Conservation (phyloP, 1,140 invertebrate genomes). For the Drosophila kanapiae region DNA sequence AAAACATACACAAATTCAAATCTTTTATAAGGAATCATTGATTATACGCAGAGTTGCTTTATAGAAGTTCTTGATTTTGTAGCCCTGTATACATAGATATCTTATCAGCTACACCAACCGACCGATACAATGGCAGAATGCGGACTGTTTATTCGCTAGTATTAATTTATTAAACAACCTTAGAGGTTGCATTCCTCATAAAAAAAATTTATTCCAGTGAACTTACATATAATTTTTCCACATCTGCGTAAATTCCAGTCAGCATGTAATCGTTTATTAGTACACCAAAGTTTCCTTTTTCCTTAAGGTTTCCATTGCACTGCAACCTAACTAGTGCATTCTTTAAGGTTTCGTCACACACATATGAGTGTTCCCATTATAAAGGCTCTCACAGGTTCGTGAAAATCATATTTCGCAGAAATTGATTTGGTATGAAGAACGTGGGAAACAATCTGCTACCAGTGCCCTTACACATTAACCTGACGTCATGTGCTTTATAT, state of each 20-base stretch:
- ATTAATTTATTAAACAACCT: conserved; percentile 61
- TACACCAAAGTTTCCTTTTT: background rate
- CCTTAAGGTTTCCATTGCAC: background rate
- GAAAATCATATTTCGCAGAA: background rate
- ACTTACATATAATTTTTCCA: background rate
- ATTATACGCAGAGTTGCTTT: background rate
- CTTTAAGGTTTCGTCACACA: conserved; percentile 34
- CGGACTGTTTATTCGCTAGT: conserved; percentile 54
- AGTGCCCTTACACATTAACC: conserved; percentile 18
- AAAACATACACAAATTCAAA: too few species aligned
- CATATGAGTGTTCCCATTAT: background rate
- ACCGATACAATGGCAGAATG: conserved; percentile 29
- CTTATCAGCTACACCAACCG: conserved; percentile 54
- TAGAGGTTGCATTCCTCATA: conserved; percentile 50
- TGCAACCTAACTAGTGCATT: conserved; percentile 32
- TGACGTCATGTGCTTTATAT: conserved; percentile 52
- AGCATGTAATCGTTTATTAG: background rate
- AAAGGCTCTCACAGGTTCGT: background rate
- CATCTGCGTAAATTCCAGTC: conserved; percentile 12
- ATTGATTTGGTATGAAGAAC: conserved; percentile 11
- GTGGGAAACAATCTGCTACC: conserved; percentile 18
- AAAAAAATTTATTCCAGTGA: conserved; percentile 5
- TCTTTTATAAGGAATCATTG: background rate
- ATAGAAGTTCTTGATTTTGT: background rate
- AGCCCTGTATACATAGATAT: conserved; percentile 48